Percentiles rank a stretch among this genome's conserved stretches.
Evolutionary conservation across 2,888 invertebrate genomes (phyloP).

Genomic region (Scrobipalpa atriplicella): DNA sequence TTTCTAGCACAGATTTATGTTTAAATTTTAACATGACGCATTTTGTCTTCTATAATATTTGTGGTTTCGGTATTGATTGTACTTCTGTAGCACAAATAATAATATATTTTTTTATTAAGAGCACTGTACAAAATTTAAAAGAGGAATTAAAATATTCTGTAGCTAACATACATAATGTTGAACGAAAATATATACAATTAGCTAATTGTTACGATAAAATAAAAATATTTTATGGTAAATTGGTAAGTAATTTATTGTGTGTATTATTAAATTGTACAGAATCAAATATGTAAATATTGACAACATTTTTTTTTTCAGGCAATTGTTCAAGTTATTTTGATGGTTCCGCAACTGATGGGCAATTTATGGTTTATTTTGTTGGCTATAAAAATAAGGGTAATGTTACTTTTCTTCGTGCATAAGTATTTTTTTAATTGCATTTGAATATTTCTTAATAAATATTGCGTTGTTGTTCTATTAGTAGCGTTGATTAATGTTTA

Average conservation of each 20-base stretch:
- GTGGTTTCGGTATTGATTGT: background rate
- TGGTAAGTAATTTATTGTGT: background rate
- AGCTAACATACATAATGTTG: background rate
- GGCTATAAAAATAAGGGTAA: no score
- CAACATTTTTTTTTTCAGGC: no score
- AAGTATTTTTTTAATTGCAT: no score
- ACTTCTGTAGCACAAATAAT: background rate
- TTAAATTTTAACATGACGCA: background rate
- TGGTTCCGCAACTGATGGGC: no score
- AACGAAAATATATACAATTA: background rate
- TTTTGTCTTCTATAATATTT: background rate
- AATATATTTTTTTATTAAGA: background rate
- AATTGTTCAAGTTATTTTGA: no score
- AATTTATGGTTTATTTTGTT: no score
- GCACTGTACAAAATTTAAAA: background rate
- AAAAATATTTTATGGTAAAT: background rate
- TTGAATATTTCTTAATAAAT: no score
- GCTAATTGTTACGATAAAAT: background rate
- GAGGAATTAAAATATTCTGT: background rate
- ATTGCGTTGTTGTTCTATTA: no score
- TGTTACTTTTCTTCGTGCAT: no score
- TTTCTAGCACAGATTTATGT: background rate
- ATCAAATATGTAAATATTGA: no score
- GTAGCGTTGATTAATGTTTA: no score
- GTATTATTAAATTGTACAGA: no score